Percentiles rank a stretch among this genome's conserved stretches.
Conservation (phyloP, 2,113 vertebrate species). For the Arizona elegans region DNA sequence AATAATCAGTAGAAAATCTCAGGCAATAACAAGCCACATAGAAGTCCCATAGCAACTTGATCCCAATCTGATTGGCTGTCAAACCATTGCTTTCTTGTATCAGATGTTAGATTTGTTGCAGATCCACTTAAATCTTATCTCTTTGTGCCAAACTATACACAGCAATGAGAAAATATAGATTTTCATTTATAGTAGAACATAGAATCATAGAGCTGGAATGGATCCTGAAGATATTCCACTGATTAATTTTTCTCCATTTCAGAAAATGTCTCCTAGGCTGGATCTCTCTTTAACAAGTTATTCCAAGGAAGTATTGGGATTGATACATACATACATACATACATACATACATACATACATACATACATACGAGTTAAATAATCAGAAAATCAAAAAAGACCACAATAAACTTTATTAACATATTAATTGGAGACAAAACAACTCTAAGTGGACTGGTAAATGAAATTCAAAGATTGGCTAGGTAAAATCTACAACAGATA, state of each 20-base stretch:
- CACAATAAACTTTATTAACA: background rate
- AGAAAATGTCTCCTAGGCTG: background rate
- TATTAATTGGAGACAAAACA: background rate
- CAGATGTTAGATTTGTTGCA: background rate
- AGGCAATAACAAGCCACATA: background rate
- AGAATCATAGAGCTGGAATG: background rate
- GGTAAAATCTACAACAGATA: background rate
- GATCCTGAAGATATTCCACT: background rate
- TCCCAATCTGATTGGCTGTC: background rate
- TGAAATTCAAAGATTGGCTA: background rate
- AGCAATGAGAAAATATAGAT: background rate
- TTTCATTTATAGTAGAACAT: background rate
- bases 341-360: too few species aligned
- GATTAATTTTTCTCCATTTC: background rate
- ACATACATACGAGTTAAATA: too few species aligned
- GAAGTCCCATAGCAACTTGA: background rate
- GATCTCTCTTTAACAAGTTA: background rate
- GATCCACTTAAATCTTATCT: background rate
- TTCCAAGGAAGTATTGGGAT: background rate
- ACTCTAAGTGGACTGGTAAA: background rate
- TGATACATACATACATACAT: background rate
- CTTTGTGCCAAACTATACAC: background rate
- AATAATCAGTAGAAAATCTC: background rate
- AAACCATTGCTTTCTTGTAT: background rate
- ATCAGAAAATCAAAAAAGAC: too few species aligned